Evolutionary conservation across 2,113 vertebrate genomes (phyloP).

Genomic region (Ursus arctos): DNA sequence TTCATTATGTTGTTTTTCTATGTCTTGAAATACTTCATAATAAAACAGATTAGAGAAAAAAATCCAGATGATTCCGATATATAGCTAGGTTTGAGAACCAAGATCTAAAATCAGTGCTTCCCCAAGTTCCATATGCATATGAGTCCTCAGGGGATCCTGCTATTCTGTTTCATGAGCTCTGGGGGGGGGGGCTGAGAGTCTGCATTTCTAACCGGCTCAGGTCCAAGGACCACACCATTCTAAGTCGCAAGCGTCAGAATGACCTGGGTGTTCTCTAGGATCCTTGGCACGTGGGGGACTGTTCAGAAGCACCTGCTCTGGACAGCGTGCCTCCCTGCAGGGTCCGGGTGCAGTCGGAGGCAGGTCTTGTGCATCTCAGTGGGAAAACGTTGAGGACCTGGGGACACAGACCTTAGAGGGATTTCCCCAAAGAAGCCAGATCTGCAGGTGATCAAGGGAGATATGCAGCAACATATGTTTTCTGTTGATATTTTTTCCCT

Average conservation of each 20-base stretch:
- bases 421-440: conserved; percentile 25
- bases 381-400: background rate
- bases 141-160: too few relatives aligned
- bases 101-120: background rate
- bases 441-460: conserved; percentile 15
- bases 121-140: background rate
- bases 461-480: background rate
- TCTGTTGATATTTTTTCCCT: background rate
- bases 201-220: background rate
- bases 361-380: background rate
- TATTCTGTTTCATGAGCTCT: background rate
- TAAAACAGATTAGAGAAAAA: background rate
- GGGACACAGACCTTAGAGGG: background rate
- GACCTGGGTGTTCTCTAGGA: background rate
- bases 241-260: background rate
- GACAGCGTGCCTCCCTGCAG: background rate
- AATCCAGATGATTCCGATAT: background rate
- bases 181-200: background rate
- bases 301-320: background rate
- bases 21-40: conserved; percentile 30
- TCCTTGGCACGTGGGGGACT: background rate
- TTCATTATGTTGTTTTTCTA: background rate
- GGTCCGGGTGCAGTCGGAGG: background rate
- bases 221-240: background rate
- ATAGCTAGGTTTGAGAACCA: background rate